Conservation (phyloP, 2,113 vertebrate species). For the Epinephelus cyanopodus region DNA sequence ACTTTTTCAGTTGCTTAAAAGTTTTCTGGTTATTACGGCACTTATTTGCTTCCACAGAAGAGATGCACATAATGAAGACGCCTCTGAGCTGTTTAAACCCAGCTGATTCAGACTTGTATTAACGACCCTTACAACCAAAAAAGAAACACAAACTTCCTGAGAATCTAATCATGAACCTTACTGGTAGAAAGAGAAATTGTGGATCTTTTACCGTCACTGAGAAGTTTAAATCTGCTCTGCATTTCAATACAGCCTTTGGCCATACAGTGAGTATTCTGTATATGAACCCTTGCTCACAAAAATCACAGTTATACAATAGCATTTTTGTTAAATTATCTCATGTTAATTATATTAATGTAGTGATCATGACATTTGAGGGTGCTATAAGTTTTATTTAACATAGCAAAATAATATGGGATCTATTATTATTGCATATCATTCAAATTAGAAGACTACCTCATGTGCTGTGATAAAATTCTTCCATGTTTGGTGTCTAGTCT, state of each 20-base stretch:
- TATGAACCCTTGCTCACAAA: slow-evolving; percentile 64
- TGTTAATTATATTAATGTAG: slow-evolving; percentile 73
- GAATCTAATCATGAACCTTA: slow-evolving; percentile 93
- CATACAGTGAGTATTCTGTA: slow-evolving; percentile 37
- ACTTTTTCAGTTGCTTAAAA: neutral
- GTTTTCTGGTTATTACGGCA: neutral
- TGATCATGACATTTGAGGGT: slow-evolving; percentile 65
- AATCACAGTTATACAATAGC: slow-evolving; percentile 78
- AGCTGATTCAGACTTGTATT: slow-evolving; percentile 31
- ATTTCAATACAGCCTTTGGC: slow-evolving; percentile 43
- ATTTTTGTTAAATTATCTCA: slow-evolving; percentile 74
- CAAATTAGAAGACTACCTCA: slow-evolving; percentile 78
- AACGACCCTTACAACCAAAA: slow-evolving; percentile 18
- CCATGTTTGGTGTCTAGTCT: slow-evolving; percentile 76
- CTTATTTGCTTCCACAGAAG: slow-evolving; percentile 16
- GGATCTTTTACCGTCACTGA: slow-evolving; percentile 70
- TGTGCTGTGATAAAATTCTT: slow-evolving; percentile 79
- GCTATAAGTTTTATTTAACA: slow-evolving; percentile 61
- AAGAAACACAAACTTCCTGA: slow-evolving; percentile 92
- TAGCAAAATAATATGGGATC: slow-evolving; percentile 78
- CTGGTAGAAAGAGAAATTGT: slow-evolving; percentile 86
- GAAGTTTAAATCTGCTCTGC: slow-evolving; percentile 65
- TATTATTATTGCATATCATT: slow-evolving; percentile 84
- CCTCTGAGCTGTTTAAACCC: slow-evolving; percentile 33
- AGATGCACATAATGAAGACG: slow-evolving; percentile 37